Conservation (phyloP, 2,888 invertebrate genomes). For the Altica lythri region DNA sequence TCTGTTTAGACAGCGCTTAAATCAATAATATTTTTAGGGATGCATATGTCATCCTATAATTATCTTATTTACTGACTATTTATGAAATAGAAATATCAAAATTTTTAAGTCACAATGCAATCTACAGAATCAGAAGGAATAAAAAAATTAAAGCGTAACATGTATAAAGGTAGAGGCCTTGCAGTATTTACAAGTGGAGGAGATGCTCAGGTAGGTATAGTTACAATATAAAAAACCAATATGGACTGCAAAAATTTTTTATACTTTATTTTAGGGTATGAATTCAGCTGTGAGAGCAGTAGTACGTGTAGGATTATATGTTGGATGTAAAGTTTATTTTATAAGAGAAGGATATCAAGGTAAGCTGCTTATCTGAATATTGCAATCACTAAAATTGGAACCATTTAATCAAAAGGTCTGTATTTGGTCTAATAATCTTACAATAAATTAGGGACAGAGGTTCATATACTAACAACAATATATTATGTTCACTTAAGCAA, state of each 20-base stretch:
- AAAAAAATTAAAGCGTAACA: constrained; percentile 80
- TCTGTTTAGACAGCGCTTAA: too few species aligned
- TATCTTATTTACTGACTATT: too few species aligned
- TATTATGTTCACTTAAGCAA: too few species aligned
- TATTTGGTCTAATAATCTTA: too few species aligned
- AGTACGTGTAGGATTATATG: constrained; percentile 97
- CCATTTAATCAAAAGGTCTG: too few species aligned
- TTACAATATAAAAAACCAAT: constrained; percentile 7
- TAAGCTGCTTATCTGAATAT: constrained; percentile 36
- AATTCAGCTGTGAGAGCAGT: constrained; percentile 98
- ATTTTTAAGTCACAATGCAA: too few species aligned
- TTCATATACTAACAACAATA: too few species aligned
- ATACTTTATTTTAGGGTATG: constrained; percentile 75
- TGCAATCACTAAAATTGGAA: too few species aligned
- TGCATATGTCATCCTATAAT: too few species aligned
- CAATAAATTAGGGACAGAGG: too few species aligned
- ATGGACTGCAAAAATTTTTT: not conserved
- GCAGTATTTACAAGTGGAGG: constrained; percentile 98
- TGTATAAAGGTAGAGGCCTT: constrained; percentile 88
- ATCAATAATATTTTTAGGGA: too few species aligned
- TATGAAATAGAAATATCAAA: too few species aligned
- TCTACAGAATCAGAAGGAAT: constrained; percentile 57
- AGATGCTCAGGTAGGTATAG: constrained; percentile 80
- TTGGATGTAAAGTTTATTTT: constrained; percentile 93
- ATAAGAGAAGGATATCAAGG: constrained; percentile 87